Conservation (phyloP, 2,888 invertebrate genomes). For the Pilophorus perplexus region DNA sequence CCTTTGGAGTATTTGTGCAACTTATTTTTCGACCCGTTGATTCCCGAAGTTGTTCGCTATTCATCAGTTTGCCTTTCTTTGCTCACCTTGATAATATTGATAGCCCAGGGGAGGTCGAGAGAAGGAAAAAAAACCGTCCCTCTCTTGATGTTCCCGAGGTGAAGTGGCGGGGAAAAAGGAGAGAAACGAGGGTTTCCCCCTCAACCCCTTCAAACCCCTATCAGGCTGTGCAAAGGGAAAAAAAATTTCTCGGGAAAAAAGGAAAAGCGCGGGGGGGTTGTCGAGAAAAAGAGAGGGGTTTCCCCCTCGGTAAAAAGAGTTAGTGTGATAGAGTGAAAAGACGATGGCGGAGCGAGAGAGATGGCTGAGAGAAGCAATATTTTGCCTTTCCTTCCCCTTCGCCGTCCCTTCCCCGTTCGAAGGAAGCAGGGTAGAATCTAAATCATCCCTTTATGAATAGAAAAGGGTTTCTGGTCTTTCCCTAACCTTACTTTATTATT, state of each 20-base stretch:
- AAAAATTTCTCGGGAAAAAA: background rate
- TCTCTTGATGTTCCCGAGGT: constrained; percentile 3
- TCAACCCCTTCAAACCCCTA: too few species aligned
- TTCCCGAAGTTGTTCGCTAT: too few species aligned
- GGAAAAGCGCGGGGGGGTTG: too few species aligned
- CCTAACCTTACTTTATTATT: constrained; percentile 43
- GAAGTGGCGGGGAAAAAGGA: constrained; percentile 10
- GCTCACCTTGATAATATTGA: constrained; percentile 7
- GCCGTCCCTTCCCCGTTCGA: background rate
- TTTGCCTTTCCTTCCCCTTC: constrained; percentile 16
- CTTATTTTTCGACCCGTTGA: too few species aligned
- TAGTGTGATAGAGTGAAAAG: too few species aligned
- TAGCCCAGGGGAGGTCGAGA: constrained; percentile 1
- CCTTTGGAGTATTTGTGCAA: too few species aligned
- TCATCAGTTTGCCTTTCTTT: too few species aligned
- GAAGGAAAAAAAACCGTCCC: background rate
- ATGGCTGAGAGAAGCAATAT: constrained; percentile 18
- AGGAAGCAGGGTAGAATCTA: constrained; percentile 35
- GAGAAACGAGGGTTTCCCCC: background rate
- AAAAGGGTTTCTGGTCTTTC: constrained; percentile 28
- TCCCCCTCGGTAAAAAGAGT: constrained; percentile 3
- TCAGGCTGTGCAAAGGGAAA: background rate
- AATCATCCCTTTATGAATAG: constrained; percentile 45
- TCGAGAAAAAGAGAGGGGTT: background rate
- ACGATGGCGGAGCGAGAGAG: background rate